phyloP scores from a whole-genome alignment of 2,888 invertebrate species.

The Darwinula stevensoni region DNA sequence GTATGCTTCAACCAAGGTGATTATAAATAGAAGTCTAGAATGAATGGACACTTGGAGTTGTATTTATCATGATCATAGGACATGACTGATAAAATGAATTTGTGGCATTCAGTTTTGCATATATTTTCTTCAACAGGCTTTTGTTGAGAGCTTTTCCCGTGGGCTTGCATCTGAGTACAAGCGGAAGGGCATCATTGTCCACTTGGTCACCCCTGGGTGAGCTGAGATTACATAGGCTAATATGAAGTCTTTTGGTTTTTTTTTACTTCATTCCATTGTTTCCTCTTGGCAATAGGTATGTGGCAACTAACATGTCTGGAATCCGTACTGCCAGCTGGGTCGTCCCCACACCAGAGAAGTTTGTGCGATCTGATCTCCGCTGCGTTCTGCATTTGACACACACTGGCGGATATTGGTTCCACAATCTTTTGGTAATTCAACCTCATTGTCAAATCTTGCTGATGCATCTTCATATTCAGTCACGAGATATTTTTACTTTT shows the following conservation, averaged over 20 bases:
- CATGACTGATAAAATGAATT: no score
- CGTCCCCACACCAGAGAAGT: slow-evolving; percentile 12
- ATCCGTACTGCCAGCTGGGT: slow-evolving; percentile 21
- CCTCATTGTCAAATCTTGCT: no score
- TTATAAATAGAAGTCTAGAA: no score
- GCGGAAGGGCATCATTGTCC: slow-evolving; percentile 37
- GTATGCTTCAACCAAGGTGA: slow-evolving; percentile 67
- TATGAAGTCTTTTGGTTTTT: no score
- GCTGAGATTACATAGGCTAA: no score
- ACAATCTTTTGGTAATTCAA: slow-evolving; percentile 13
- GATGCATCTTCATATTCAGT: no score
- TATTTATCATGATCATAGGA: no score
- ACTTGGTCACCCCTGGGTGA: slow-evolving; percentile 54
- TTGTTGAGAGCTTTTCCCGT: slow-evolving; percentile 32
- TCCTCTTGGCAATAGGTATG: no score
- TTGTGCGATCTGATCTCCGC: slow-evolving; percentile 14
- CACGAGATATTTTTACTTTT: no score
- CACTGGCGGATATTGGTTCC: slow-evolving; percentile 19
- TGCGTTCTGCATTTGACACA: slow-evolving; percentile 16
- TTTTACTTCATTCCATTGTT: no score
- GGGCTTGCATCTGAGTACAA: slow-evolving; percentile 44
- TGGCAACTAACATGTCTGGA: slow-evolving; percentile 70
- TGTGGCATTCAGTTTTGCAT: neutral
- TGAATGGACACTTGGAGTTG: no score
- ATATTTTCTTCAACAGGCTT: slow-evolving; percentile 6